These are phyloP conservation scores for Spizella passerina DNA, from an alignment of 2,797 vertebrate species.

Conservation along the genomic window DNA sequence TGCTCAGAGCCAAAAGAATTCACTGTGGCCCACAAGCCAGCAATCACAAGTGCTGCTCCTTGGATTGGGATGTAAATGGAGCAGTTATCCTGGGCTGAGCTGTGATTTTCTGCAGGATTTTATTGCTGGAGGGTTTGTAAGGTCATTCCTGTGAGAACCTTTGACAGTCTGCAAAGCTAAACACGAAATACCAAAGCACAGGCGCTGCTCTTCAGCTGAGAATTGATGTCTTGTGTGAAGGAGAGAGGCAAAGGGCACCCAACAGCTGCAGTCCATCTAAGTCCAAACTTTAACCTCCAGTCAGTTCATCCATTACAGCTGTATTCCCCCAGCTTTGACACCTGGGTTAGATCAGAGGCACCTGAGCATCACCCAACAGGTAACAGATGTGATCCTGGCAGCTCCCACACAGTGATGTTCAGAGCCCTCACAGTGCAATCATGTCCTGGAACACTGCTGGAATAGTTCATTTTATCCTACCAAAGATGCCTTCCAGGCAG, in stretches of 20 bases:
- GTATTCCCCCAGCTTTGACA: not conserved
- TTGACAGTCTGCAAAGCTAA: not conserved
- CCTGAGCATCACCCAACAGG: not conserved
- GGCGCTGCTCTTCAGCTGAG: not conserved
- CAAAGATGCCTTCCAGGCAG: slow-evolving; percentile 2
- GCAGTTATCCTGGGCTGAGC: not conserved
- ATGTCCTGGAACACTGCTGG: not conserved
- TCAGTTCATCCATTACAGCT: not conserved
- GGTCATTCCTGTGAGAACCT: not conserved
- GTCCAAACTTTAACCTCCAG: not conserved
- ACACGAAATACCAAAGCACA: not conserved
- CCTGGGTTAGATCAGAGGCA: not conserved
- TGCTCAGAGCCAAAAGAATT: not conserved
- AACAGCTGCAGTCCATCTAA: not conserved
- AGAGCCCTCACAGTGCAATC: not conserved
- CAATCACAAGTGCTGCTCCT: not conserved
- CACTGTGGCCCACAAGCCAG: not conserved
- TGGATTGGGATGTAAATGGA: not conserved
- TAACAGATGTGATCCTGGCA: not conserved
- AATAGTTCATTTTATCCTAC: not conserved
- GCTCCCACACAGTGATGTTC: not conserved
- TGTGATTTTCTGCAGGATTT: not conserved
- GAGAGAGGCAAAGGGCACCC: not conserved
- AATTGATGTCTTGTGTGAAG: not conserved
- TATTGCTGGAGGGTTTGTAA: not conserved